Evolutionary conservation across 2,888 invertebrate genomes (phyloP), one percentile per base, ranked within the genome.

Genomic region (Pegoplata infirma): DNA sequence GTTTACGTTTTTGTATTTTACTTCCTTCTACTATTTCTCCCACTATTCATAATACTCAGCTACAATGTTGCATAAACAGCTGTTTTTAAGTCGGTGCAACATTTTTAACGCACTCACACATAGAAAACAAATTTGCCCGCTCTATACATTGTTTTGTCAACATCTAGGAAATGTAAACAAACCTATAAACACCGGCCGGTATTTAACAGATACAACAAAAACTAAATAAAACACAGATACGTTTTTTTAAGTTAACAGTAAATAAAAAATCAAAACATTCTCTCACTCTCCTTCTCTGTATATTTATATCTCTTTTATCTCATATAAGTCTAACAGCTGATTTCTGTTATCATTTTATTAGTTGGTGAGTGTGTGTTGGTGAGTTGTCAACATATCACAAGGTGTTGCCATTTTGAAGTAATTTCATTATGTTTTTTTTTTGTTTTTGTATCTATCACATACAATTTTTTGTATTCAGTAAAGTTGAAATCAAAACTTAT

Each of bases 1-100:
- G 10, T 19, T 36, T 46, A 32, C 53, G 16, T 46, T 23, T 64
- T 16, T 8, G n/a, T 40, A 28, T n/a, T 76, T 19, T 44, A 47
- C 16, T 25, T 23, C 28, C 23, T 8, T 12, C 1, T 25, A n/a
- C 46, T 25, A 51, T 59, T 36, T 51, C 61, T 25, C 32, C 10
- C 19, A 21, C 58, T 40, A 58, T 51, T 16, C 5, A 72, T 16
- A 5, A 6, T 19, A 25, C n/a, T 10, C 16, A 63, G 56, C 77
- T 76, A 85, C 85, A 86, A 84, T 84, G 85, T 85, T 84, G 84
- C 84, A 69, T 80, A 83, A 85, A 85, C 86, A 86, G 86, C 87
- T 87, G 86, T 85, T 86, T 80, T 81, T 69, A 59, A 6, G 61
- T 59, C 21, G 21, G 28, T 61, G 56, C 66, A 23, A 49, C 55